Evolutionary conservation across 2,888 invertebrate species (phyloP), one percentile per base, ranked within the genome.

Genomic region (Coleophora flavipennella): DNA sequence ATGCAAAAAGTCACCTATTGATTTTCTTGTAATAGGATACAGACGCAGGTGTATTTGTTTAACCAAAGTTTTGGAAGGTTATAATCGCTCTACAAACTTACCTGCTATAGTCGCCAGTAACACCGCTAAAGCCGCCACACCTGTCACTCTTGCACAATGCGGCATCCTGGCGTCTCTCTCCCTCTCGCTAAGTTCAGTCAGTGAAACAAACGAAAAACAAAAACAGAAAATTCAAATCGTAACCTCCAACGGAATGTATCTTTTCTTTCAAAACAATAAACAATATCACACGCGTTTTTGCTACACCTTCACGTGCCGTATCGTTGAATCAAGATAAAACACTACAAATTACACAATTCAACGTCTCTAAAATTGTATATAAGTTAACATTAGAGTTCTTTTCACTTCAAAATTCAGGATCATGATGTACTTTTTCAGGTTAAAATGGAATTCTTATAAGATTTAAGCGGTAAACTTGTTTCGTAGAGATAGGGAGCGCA

Each of bases 81-180:
- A 44, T 55, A 33, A 49, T 20, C 20, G 20, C 20, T 20, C 20
- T 20, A 52, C 48, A 52, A 68, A 62, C 51, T 67, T 81, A 84
- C 84, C 84, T 84, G 84, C 65, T 73, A 81, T 62, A 56, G 68
- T 62, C 50, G 74, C 76, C 65, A 81, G 70, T 60, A 83, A 61
- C 54, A 81, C 65, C 62, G 72, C 78, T 55, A 80, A 59, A 59
- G 68, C 72, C 67, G 61, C 79, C 78, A 74, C 84, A 84, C 84
- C 83, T 83, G 83, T 81, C 80, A 68, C 73, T 69, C 78, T 63
- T 55, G 57, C 67, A 51, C 68, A 71, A 46, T 64, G 61, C 55
- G 65, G 65, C 70, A 62, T 73, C 83, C 81, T 84, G 51, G 75
- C 78, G 79, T 83, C 83, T 75, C 80, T 79, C 67, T 83, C 73